Conservation (phyloP, 2,113 vertebrate species). For the Isurus oxyrinchus region DNA sequence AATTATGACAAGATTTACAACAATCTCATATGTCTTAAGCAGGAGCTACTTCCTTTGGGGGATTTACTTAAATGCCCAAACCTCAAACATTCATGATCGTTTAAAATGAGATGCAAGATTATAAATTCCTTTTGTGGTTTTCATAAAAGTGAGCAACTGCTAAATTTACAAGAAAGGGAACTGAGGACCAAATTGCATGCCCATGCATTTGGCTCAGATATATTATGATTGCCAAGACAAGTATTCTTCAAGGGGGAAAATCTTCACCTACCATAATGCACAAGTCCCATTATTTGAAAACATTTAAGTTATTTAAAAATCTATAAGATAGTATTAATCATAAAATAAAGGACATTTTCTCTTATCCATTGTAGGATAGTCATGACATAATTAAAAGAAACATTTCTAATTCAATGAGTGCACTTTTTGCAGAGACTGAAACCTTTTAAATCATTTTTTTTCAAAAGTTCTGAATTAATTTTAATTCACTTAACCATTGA, state of each 20-base stretch:
- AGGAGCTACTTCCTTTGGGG: background rate
- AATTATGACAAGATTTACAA: background rate
- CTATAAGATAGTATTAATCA: background rate
- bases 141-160: background rate
- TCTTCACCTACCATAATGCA: background rate
- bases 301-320: background rate
- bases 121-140: background rate
- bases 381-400: background rate
- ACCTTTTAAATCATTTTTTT: background rate
- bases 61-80: background rate
- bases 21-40: background rate
- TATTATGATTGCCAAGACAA: background rate
- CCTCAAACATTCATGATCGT: background rate
- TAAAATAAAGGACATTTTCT: background rate
- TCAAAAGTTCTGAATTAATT: background rate
- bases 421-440: background rate
- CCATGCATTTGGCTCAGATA: background rate
- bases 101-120: background rate
- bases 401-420: background rate
- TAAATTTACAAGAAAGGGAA: background rate
- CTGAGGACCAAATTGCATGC: background rate
- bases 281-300: background rate
- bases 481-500: background rate
- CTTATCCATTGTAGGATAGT: background rate
- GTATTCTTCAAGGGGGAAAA: background rate